phyloP scores from a whole-genome alignment of 2,113 vertebrate species.

The Megalops atlanticus region DNA sequence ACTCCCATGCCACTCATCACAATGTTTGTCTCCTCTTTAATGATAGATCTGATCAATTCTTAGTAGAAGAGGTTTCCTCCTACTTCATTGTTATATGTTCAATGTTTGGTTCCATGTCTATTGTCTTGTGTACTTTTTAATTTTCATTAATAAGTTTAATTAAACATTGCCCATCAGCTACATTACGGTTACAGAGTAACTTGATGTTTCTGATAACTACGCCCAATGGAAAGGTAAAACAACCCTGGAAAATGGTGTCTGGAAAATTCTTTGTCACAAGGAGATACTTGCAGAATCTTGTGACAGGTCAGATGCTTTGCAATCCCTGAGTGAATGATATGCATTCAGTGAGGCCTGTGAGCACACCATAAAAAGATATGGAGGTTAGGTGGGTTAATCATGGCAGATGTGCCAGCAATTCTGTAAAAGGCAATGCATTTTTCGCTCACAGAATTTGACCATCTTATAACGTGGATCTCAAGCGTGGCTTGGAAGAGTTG shows the following conservation, averaged over 20 bases:
- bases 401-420: background rate
- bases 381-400: background rate
- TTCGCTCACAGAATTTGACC: background rate
- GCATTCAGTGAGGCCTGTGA: background rate
- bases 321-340: background rate
- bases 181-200: background rate
- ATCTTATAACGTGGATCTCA: background rate
- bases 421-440: background rate
- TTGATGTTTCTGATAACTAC: background rate
- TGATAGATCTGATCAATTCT: background rate
- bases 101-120: too few relatives aligned
- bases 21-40: background rate
- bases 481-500: conserved; percentile 26
- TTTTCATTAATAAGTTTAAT: too few relatives aligned
- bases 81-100: too few relatives aligned
- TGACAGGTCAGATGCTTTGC: background rate
- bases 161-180: too few relatives aligned
- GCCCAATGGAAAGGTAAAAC: background rate
- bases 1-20: background rate
- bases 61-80: too few relatives aligned
- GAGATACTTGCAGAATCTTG: background rate
- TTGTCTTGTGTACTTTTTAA: background rate
- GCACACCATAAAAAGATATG: background rate
- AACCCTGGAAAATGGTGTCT: background rate
- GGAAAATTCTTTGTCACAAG: background rate